Base-by-base conservation (phyloP, 2,797 vertebrate species). In the Diceros bicornis region DNA sequence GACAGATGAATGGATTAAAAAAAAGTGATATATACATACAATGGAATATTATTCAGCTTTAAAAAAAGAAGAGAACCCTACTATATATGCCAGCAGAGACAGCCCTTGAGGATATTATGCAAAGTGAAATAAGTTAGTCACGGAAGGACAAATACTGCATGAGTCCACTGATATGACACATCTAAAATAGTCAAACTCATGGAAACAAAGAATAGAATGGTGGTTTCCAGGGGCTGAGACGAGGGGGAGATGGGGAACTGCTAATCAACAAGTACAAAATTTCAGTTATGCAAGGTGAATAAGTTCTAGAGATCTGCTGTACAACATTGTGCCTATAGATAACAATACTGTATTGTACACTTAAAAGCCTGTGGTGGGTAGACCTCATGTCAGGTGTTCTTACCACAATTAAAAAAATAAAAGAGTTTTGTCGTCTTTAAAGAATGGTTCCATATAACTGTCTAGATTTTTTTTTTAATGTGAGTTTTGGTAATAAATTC, bases 391-490 rank as follows among this genome's bases (percentile, higher is more conserved):
- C 12, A 44, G 27, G 29, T 6, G 29, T 66, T 50, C 41, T 14
- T 23, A 50, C 41, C 29, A 47, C 41, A 50, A 14, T 41, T 23
- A 13, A 11, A 71, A 47, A 74, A 74, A 47, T 11, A 23, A 27
- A 68, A 77, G 55, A 25, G 23, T 89, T 92, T 74, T 85, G 83
- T 64, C 72, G 34, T 75, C 41, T 83, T 92, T 21, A 84, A 34
- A 20, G 23, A 88, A 29, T 32, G 25, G 64, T 61, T 93, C 23
- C 64, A 27, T 74, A 52, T 6, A 61, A 71, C 32, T 62, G 34
- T 34, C 57, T 85, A 61, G 71, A 79, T 37, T 41, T 66, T 0
- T 41, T 71, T 89, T 68, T 29, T 0, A 71, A 29, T 47, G 27
- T 66, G 37, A 89, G 27, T 57, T 75, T 17, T 79, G 11, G 27